phyloP scores from a whole-genome alignment of 2,113 vertebrate genomes.

The Gila orcuttii region DNA sequence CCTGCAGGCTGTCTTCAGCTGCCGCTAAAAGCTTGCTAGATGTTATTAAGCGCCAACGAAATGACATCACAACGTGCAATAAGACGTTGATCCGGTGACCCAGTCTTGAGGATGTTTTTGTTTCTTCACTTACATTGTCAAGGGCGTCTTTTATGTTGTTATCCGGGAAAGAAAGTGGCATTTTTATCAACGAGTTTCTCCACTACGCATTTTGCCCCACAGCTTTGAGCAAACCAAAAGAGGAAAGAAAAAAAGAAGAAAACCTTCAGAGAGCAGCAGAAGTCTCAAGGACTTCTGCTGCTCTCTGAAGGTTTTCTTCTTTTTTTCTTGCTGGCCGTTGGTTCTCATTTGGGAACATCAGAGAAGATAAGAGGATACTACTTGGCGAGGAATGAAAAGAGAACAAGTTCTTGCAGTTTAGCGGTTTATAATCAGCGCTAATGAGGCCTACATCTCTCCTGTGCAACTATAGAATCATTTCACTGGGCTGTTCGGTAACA shows the following conservation, averaged over 20 bases:
- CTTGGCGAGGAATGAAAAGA: slow-evolving; percentile 39
- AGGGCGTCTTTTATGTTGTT: slow-evolving; percentile 64
- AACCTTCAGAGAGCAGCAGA: slow-evolving; percentile 53
- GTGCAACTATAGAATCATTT: slow-evolving; percentile 2
- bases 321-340: slow-evolving; percentile 56
- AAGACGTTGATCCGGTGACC: background rate
- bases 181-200: slow-evolving; percentile 59
- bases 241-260: slow-evolving; percentile 10
- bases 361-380: slow-evolving; percentile 54
- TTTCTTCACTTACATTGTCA: slow-evolving; percentile 56
- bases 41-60: slow-evolving; percentile 1
- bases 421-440: slow-evolving; percentile 34
- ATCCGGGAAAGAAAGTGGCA: slow-evolving; percentile 40
- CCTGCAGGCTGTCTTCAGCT: slow-evolving; percentile 12
- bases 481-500: slow-evolving; percentile 7
- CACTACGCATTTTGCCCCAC: slow-evolving; percentile 57
- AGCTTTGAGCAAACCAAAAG: slow-evolving; percentile 48
- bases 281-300: too few relatives aligned
- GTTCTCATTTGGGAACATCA: slow-evolving; percentile 64
- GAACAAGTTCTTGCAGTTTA: slow-evolving; percentile 36
- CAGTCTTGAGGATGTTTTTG: slow-evolving; percentile 57
- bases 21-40: background rate
- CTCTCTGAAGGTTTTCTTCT: too few relatives aligned
- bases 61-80: background rate
- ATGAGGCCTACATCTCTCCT: slow-evolving; percentile 15